A percentile compares a stretch with the other conserved stretches of the same genome.
phyloP scores from a whole-genome alignment of 2,113 vertebrate species.

The Clarias macrocephalus region DNA sequence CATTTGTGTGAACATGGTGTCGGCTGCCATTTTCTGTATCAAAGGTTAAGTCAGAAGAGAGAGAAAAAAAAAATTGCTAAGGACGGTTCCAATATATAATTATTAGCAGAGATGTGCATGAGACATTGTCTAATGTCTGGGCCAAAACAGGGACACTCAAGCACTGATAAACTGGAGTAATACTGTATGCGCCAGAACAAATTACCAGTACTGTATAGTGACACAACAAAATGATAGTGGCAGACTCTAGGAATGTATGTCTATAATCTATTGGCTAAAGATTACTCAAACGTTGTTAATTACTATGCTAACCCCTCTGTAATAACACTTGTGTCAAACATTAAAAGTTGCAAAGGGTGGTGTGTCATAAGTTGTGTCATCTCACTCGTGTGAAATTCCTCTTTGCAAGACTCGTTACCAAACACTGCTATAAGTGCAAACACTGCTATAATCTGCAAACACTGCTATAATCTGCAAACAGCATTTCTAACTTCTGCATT shows the following conservation, averaged over 20 bases:
- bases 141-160: neutral
- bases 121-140: neutral
- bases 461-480: neutral
- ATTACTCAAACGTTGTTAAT: neutral
- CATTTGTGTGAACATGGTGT: neutral
- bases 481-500: neutral
- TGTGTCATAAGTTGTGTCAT: neutral
- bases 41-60: neutral
- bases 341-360: neutral
- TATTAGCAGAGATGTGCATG: neutral
- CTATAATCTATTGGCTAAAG: neutral
- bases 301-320: neutral
- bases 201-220: neutral
- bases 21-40: neutral
- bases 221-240: neutral
- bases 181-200: neutral
- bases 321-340: neutral
- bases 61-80: neutral
- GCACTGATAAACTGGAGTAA: neutral
- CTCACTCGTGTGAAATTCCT: neutral
- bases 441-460: neutral
- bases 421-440: neutral
- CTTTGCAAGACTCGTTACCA: neutral
- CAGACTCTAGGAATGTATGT: neutral
- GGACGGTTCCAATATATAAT: neutral